phyloP scores from a whole-genome alignment of 23 tunicate genomes.

The Oikopleura dioica region DNA sequence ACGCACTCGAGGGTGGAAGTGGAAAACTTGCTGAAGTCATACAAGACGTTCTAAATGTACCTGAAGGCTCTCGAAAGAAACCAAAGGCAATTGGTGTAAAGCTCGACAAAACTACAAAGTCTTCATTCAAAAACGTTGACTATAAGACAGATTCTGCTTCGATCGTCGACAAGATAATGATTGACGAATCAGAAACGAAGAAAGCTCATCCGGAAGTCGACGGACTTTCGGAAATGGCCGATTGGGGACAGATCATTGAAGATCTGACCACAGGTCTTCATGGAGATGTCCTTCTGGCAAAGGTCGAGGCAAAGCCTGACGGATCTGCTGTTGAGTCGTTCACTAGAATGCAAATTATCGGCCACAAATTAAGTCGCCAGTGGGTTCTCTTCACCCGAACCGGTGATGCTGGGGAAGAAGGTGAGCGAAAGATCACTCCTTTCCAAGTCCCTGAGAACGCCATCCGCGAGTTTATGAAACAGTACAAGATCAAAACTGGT shows the following conservation, averaged over 20 bases:
- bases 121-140: too few species aligned
- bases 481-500: conserved; percentile 75
- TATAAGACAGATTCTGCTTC: too few species aligned
- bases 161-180: too few species aligned
- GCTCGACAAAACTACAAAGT: too few species aligned
- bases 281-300: conserved; percentile 66
- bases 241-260: conserved; percentile 46
- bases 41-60: too few species aligned
- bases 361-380: conserved; percentile 60
- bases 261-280: conserved; percentile 41
- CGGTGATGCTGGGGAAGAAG: conserved; percentile 70
- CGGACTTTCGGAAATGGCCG: neutral
- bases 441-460: conserved; percentile 70
- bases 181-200: too few species aligned
- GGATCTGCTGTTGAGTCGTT: neutral
- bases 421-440: conserved; percentile 86
- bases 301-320: conserved; percentile 33
- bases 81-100: too few species aligned
- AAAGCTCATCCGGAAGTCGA: neutral
- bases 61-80: too few species aligned
- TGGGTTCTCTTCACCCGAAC: conserved; percentile 83
- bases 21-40: conserved; percentile 76
- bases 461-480: conserved; percentile 69
- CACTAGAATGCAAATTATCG: conserved; percentile 35
- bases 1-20: conserved; percentile 88